Evolutionary conservation across 1,140 invertebrate species (phyloP), one percentile per base, ranked within the genome.

Genomic region (Augochlora pura): DNA sequence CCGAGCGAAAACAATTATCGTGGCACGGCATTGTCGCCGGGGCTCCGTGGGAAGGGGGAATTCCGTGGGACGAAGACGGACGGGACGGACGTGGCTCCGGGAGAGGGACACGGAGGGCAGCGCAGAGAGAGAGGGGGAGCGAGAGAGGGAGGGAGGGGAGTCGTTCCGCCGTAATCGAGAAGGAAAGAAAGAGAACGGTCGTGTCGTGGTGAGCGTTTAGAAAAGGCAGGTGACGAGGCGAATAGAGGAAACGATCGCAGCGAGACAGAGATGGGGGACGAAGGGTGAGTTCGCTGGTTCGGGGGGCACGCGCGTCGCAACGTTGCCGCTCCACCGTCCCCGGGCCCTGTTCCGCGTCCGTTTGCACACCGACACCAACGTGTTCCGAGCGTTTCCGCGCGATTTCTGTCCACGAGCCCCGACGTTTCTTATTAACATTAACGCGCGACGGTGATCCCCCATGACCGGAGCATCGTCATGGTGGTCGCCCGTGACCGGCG

Each of bases 281-380:
- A n/a, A 62, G 52, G 46, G 23, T 8, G 57, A n/a, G 25, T 18
- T 38, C 49, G 73, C 54, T 60, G 32, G 73, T n/a, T 57, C 42
- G 27, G 7, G 27, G 25, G 64, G 73, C 46, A 62, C 63, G 67
- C 74, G 68, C 42, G 59, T 77, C 18, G 83, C 83, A 71, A 39
- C 63, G 39, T 46, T 49, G 54, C 42, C 54, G 39, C 16, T 52
- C 49, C 16, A 7, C 21, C n/a, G n/a, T n/a, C n/a, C n/a, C 16
- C 6, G 49, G 49, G 16, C 49, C 49, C 42, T 2, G 42, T 46
- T 46, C 42, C 42, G 10, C 42, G 14, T 46, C 42, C 9, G 2
- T 46, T 46, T 46, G 42, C 42, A 42, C 9, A 32, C 32, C 32
- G 32, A 32, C 32, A 32, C 32, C 32, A 32, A 32, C 32, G 32